These are phyloP conservation scores for Chaetodon auriga DNA, from an alignment of 2,113 vertebrate genomes.

Conservation along the genomic window DNA sequence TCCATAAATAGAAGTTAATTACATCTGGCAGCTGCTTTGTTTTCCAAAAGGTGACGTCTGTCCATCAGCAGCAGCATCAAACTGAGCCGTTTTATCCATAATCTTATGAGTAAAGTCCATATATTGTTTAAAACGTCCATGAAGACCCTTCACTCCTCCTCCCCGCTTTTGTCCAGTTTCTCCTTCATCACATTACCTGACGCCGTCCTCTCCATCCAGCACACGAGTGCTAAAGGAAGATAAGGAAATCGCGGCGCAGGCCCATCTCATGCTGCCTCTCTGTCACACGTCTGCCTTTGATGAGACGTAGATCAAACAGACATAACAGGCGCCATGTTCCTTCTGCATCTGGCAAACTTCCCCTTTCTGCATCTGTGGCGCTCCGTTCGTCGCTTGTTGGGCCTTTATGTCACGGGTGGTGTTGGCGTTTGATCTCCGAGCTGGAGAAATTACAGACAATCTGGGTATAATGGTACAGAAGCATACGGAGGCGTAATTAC, in stretches of 20 bases:
- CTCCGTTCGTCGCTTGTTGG: slow-evolving; percentile 23
- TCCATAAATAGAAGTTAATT: too few species aligned
- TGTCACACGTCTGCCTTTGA: slow-evolving; percentile 44
- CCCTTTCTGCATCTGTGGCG: slow-evolving; percentile 12
- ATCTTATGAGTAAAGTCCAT: too few species aligned
- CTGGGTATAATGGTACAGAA: slow-evolving; percentile 32
- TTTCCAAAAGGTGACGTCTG: too few species aligned
- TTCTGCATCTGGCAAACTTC: slow-evolving; percentile 51
- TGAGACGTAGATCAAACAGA: slow-evolving; percentile 38
- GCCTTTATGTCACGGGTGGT: slow-evolving; percentile 25
- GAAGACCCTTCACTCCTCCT: slow-evolving; percentile 11
- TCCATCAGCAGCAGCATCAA: too few species aligned
- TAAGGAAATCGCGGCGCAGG: background rate
- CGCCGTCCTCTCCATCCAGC: slow-evolving; percentile 18
- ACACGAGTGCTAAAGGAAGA: slow-evolving; percentile 13
- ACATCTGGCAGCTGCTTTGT: too few species aligned
- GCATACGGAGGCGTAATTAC: slow-evolving; percentile 39
- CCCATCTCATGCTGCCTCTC: background rate
- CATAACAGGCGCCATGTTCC: slow-evolving; percentile 25
- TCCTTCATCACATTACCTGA: slow-evolving; percentile 13
- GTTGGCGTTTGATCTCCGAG: slow-evolving; percentile 59
- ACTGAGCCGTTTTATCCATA: too few species aligned
- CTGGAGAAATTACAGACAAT: slow-evolving; percentile 47
- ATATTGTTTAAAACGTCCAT: too few species aligned
- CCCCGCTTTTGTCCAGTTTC: slow-evolving; percentile 19